These are phyloP conservation scores for Caenorhabditis wallacei DNA, from an alignment of 2,888 invertebrate genomes.

Conservation along the genomic window DNA sequence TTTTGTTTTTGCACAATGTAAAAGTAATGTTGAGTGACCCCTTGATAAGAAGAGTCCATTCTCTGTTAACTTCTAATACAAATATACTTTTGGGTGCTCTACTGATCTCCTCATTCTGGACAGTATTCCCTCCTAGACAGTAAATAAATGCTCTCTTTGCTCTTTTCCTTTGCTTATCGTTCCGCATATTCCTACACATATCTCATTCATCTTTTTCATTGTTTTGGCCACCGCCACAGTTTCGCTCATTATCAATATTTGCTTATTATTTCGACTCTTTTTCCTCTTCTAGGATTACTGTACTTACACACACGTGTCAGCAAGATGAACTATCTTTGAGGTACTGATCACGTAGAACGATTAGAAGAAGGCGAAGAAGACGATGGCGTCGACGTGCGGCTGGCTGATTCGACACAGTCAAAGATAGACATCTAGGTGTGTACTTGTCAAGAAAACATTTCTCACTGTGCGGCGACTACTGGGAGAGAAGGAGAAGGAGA, in stretches of 20 bases:
- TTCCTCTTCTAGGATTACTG: constrained; percentile 24
- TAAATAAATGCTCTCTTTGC: constrained; percentile 44
- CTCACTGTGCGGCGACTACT: constrained; percentile 10
- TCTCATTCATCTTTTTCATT: background rate
- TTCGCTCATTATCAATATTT: constrained; percentile 40
- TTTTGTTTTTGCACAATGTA: constrained; percentile 15
- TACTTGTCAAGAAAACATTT: constrained; percentile 60
- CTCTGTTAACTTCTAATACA: background rate
- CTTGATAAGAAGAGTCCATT: constrained; percentile 25
- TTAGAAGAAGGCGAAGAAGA: constrained; percentile 18
- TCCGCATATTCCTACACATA: background rate
- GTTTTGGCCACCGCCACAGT: constrained; percentile 14
- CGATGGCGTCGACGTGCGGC: constrained; percentile 36
- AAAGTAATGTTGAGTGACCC: constrained; percentile 6
- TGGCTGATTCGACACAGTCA: constrained; percentile 45
- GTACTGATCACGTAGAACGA: constrained; percentile 57
- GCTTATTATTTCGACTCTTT: constrained; percentile 8
- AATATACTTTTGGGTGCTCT: constrained; percentile 26
- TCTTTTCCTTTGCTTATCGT: constrained; percentile 4
- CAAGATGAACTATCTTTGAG: constrained; percentile 40
- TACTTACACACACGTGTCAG: constrained; percentile 42
- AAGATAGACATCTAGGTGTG: constrained; percentile 55
- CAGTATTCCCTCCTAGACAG: constrained; percentile 32
- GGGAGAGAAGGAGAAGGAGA: no score
- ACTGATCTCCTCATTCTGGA: constrained; percentile 36